phyloP scores from a whole-genome alignment of 2,888 invertebrate species.

The Athrips mouffetella region DNA sequence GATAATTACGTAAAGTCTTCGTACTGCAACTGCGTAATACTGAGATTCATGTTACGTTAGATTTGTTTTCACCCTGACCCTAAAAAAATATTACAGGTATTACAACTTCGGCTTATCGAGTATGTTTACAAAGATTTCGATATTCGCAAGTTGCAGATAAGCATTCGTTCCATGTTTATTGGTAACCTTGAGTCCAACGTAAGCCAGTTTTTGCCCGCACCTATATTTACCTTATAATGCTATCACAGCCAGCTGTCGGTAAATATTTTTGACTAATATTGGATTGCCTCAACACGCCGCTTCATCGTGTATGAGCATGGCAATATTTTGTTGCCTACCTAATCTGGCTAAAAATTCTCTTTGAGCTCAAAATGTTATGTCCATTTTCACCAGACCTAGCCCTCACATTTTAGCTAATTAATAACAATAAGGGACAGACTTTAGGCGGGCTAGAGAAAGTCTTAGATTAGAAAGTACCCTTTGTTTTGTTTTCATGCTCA shows the following conservation, averaged over 20 bases:
- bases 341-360: background rate
- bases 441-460: conserved; percentile 59
- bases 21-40: background rate
- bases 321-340: too few relatives aligned
- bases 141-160: conserved; percentile 42
- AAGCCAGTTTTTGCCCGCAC: conserved; percentile 44
- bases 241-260: conserved; percentile 29
- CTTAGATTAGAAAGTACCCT: conserved; percentile 61
- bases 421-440: conserved; percentile 48
- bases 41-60: too few relatives aligned
- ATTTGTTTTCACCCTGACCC: conserved; percentile 1
- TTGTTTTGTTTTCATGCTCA: conserved; percentile 59
- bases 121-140: conserved; percentile 28
- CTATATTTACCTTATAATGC: conserved; percentile 55
- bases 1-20: conserved; percentile 13
- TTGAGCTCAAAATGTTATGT: background rate
- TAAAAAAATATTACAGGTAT: conserved; percentile 1
- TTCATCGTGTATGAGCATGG: too few relatives aligned
- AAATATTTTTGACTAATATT: conserved; percentile 14
- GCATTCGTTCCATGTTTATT: conserved; percentile 31
- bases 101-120: conserved; percentile 28
- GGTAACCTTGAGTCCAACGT: conserved; percentile 54
- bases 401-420: conserved; percentile 12
- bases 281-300: too few relatives aligned
- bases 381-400: background rate